These are phyloP conservation scores for Borostomias antarcticus DNA, from an alignment of 2,797 vertebrate genomes.

Conservation along the genomic window DNA sequence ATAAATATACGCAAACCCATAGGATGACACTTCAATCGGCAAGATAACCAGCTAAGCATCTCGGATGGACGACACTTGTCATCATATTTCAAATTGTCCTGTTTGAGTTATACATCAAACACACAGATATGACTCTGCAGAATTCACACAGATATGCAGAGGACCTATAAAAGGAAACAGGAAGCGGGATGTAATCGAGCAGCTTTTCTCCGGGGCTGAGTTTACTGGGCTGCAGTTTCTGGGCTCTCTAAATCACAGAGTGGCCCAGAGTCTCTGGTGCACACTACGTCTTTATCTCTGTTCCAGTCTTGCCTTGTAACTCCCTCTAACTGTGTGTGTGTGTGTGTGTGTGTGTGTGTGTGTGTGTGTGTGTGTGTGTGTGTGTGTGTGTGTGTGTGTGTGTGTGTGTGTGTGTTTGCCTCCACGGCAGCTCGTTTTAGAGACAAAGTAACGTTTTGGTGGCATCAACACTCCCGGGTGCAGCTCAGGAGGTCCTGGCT, in stretches of 20 bases:
- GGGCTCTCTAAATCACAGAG: conserved; percentile 29
- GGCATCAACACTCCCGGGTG: too few species aligned
- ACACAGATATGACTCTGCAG: too few species aligned
- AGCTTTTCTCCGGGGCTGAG: too few species aligned
- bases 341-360: neutral
- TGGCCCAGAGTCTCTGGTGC: conserved; percentile 7
- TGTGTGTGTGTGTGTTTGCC: neutral
- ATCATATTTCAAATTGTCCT: conserved; percentile 36
- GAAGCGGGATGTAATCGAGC: too few species aligned
- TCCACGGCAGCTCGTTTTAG: neutral
- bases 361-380: neutral
- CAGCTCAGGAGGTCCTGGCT: too few species aligned
- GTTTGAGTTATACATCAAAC: conserved; percentile 39
- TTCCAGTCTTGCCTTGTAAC: conserved; percentile 8
- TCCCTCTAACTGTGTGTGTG: neutral
- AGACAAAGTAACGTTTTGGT: neutral
- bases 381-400: neutral
- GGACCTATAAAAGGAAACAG: too few species aligned
- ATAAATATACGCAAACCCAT: conserved; percentile 18
- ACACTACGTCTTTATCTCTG: conserved; percentile 25
- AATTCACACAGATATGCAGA: too few species aligned
- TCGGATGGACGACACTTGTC: conserved; percentile 20
- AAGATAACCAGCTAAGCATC: neutral
- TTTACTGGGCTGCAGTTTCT: too few species aligned
- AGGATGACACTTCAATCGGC: conserved; percentile 18